These are phyloP conservation scores for Sminthurinus aureus DNA, from an alignment of 2,888 invertebrate species.

Conservation along the genomic window DNA sequence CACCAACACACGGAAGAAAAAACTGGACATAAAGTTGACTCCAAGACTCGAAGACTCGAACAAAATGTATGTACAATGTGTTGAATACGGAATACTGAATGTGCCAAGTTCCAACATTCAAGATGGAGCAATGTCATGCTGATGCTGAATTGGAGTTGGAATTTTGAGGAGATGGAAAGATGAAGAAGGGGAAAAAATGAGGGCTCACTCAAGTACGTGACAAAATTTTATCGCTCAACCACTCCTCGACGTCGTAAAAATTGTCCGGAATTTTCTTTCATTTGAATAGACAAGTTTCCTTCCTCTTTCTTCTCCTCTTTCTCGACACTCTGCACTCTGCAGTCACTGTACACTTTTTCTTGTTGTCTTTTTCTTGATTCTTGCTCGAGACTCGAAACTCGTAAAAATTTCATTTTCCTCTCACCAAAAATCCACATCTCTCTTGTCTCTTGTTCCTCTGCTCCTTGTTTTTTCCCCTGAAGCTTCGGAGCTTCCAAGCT, in stretches of 20 bases:
- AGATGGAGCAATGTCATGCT: too few relatives aligned
- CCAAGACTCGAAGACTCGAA: not conserved
- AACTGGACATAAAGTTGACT: constrained; percentile 28
- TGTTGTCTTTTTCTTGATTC: not conserved
- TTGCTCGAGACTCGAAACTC: constrained; percentile 3
- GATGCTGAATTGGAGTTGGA: not conserved
- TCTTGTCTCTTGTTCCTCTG: too few relatives aligned
- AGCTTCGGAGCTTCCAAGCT: too few relatives aligned
- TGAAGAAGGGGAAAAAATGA: constrained; percentile 9
- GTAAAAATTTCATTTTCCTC: constrained; percentile 30
- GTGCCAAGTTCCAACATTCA: too few relatives aligned
- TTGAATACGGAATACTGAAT: too few relatives aligned
- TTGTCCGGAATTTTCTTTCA: constrained; percentile 25
- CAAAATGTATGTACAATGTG: not conserved
- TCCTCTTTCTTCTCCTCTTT: not conserved
- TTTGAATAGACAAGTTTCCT: constrained; percentile 26
- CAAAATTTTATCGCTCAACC: constrained; percentile 37
- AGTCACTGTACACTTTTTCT: too few relatives aligned
- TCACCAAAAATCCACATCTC: too few relatives aligned
- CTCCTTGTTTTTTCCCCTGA: too few relatives aligned
- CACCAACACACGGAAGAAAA: not conserved
- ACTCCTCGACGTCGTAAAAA: constrained; percentile 39
- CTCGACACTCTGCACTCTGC: constrained; percentile 6
- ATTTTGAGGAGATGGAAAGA: constrained; percentile 29
- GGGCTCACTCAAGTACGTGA: constrained; percentile 35